Evolutionary conservation across 2,113 vertebrate species (phyloP).

Genomic region (Pelobates fuscus): DNA sequence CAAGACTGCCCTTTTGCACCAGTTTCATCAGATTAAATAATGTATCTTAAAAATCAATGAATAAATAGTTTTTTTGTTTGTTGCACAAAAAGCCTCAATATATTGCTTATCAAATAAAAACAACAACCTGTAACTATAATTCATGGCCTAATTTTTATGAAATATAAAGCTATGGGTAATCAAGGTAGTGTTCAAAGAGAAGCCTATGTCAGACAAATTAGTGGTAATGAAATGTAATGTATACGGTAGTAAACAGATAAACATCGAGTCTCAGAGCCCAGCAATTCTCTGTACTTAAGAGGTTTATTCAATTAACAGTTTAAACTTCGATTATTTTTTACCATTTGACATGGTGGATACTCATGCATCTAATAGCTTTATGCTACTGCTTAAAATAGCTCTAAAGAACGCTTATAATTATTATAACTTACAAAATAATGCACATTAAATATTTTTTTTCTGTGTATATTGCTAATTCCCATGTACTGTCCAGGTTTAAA

Average conservation of each 20-base stretch:
- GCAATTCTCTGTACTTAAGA: conserved; percentile 61
- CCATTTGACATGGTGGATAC: conserved; percentile 59
- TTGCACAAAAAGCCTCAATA: not conserved
- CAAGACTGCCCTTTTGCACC: too few relatives aligned
- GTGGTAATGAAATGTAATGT: not conserved
- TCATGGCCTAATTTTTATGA: not conserved
- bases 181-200: not conserved
- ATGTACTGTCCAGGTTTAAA: too few relatives aligned
- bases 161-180: conserved; percentile 2
- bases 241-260: not conserved
- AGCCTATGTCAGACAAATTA: fast-evolving
- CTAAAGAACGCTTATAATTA: not conserved
- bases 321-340: conserved; percentile 67
- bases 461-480: too few relatives aligned
- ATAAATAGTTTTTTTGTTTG: too few relatives aligned
- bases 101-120: not conserved
- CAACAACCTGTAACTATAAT: not conserved
- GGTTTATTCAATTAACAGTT: conserved; percentile 75
- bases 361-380: conserved; percentile 61
- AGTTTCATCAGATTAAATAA: too few relatives aligned
- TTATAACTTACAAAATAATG: too few relatives aligned
- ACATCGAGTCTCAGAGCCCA: conserved; percentile 18
- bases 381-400: conserved; percentile 28
- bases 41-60: too few relatives aligned
- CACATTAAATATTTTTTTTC: too few relatives aligned